Base-by-base conservation (phyloP, 2,888 invertebrate genomes). In the Myopa testacea region DNA sequence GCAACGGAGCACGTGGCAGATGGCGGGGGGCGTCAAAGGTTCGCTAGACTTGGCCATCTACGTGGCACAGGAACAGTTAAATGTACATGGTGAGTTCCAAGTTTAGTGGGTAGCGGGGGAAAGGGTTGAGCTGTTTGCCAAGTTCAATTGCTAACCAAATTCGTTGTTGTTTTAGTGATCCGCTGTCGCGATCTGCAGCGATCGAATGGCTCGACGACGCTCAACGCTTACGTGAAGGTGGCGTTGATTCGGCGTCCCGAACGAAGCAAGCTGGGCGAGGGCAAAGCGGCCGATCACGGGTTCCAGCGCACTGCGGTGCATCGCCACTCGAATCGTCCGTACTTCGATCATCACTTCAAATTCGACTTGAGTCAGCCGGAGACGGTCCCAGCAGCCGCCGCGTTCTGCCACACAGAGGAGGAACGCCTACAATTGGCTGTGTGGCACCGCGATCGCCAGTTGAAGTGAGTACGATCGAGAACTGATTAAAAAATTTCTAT, bases 171-270 rank as follows among this genome's bases (percentile, higher is more conserved):
- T 92, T 76, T 91, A 95, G 95, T 96, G 83, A 93, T 95, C 85
- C 92, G 94, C 84, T 95, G 95, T 87, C 92, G 92, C 85, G 95
- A 95, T 86, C 91, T 96, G 81, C 92, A 93, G 83, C 91, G 94
- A 81, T 88, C 92, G 19, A 91, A 92, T 86, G 94, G 93, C 69
- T 81, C 84, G 72, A 93, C 92, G 83, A 91, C 91, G 69, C 92
- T 95, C 81, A 95, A 95, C 88, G 95, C 95, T 80, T 95, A 95
- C 88, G 95, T 95, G 38, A 95, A 95, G 91, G 95, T 94, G 45
- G 84, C 87, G 0, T 79, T 88, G n/a, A 81, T 84, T 40, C 69
- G 82, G 19, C 74, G 75, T 45, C 79, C 80, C 16, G 26, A 26
- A 26, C 26, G 26, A 26, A 26, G 26, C 26, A 26, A 26, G 26